Evolutionary conservation across 2,113 vertebrate species (phyloP), one percentile per base, ranked within the genome.

Genomic region (Ameiurus melas): DNA sequence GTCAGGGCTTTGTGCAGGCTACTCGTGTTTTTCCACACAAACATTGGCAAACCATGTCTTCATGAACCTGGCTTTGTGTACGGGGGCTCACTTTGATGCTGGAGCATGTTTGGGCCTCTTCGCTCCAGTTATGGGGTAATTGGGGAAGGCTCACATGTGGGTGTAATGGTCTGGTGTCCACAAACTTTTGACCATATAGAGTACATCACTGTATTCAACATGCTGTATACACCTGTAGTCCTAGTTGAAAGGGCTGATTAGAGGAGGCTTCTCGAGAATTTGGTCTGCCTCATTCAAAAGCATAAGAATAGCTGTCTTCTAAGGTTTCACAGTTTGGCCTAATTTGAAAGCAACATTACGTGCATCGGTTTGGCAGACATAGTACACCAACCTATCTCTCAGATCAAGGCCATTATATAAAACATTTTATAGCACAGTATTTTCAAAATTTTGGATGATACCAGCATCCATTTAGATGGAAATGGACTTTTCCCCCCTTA

Each of bases 261-360:
- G 4, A 4, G 20, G 20, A 75, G 30, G 68, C 33, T 77, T 8
- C 22, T 25, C 4, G 4, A 22, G 39, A 9, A 25, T 8, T 47
- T 53, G 13, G 39, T 7, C 43, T 0, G 55, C 39, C 80, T 27
- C 19, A 25, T 83, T 83, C 57, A 83, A 83, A 83, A 62, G 80
- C 20, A 6, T 19, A 33, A 80, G 51, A 80, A 80, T 80, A 55
- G 77, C 51, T 30, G n/a, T 2, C 77, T 55, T 80, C 47, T 80
- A 80, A 22, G 33, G 33, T 83, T 82, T 83, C 33, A 14, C 6
- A 62, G 9, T 58, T 81, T 55, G 80, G 55, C 80, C 80, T 83
- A 83, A 39, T 83, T 83, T 83, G 0, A 83, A 83, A 60, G 30
- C 80, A 60, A 13, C 4, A 39, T 83, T 12, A 20, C 13, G 19